Base-by-base conservation (phyloP, 2,888 invertebrate genomes). In the Onchidella celtica region DNA sequence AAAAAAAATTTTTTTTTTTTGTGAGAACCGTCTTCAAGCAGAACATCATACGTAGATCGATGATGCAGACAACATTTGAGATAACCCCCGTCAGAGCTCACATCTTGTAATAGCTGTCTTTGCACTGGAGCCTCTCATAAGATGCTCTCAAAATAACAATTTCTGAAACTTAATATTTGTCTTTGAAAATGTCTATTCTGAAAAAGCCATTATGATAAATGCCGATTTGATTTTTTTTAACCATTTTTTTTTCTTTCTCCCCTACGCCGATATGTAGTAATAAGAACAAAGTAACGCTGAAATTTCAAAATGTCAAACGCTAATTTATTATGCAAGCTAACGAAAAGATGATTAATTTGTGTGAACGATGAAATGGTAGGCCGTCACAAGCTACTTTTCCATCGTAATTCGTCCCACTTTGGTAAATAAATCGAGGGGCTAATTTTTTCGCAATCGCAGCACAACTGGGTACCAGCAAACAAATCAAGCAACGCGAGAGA, bases 131-230 rank as follows among this genome's bases (percentile, higher is more conserved):
- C n/a, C 29, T 27, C 40, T 27, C 27, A 29, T 70, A 47, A 70
- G 40, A 70, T 29, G 17, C 32, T 55, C 55, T 70, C 17, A 29
- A 70, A 70, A 70, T 70, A 70, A 47, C 29, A 70, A 70, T 70
- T n/a, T 70, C 29, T n/a, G n/a, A 47, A 70, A 70, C 55, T 14
- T 70, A 29, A 70, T 55, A 70, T 70, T 70, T 70, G 55, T 6
- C 21, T 70, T 70, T 70, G 47, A 70, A 70, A 55, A 55, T 55
- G 70, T 70, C 47, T 70, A 0, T 36, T 40, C 70, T 29, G 27
- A 40, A 27, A 47, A 14, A 32, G 70, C 47, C 29, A 70, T 70
- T 70, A 47, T 70, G 47, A 27, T 47, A 70, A 29, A 70, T 47
- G 27, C 17, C 38, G n/a, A 32, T 47, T 47, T 70, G 47, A 47